phyloP scores from a whole-genome alignment of 2,113 vertebrate species.

The Lasiurus borealis region DNA sequence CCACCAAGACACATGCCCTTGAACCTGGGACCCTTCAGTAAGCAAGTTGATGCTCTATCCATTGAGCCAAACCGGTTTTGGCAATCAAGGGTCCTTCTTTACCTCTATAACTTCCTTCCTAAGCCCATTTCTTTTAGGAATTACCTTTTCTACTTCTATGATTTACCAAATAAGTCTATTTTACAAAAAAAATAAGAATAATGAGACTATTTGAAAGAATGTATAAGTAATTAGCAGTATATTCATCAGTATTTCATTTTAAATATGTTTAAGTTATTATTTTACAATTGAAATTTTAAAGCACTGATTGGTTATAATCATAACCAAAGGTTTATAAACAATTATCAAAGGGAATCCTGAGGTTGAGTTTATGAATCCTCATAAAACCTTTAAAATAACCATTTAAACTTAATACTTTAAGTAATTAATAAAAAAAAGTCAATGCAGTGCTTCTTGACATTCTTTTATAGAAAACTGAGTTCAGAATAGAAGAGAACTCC shows the following conservation, averaged over 20 bases:
- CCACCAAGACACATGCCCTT: no score
- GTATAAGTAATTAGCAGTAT: not conserved
- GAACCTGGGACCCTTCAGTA: no score
- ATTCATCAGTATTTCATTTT: not conserved
- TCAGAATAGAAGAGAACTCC: not conserved
- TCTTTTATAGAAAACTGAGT: not conserved
- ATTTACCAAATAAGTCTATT: no score
- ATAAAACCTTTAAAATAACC: not conserved
- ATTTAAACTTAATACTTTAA: not conserved
- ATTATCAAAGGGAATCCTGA: not conserved
- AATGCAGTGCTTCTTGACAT: not conserved
- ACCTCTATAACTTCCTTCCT: no score
- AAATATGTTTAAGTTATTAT: not conserved
- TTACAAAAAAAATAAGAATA: not conserved
- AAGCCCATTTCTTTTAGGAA: no score
- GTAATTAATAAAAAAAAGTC: constrained; percentile 25
- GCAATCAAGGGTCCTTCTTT: no score
- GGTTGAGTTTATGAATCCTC: not conserved
- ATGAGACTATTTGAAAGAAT: constrained; percentile 13
- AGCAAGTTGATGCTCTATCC: no score
- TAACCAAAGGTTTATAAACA: not conserved
- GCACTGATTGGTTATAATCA: not conserved
- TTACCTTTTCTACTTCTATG: no score
- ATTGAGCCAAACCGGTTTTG: no score
- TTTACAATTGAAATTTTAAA: not conserved